A percentile compares a stretch with the other conserved stretches of the same genome.
Evolutionary conservation across 1,140 invertebrate genomes (phyloP).

Genomic region (Bombus superbus): DNA sequence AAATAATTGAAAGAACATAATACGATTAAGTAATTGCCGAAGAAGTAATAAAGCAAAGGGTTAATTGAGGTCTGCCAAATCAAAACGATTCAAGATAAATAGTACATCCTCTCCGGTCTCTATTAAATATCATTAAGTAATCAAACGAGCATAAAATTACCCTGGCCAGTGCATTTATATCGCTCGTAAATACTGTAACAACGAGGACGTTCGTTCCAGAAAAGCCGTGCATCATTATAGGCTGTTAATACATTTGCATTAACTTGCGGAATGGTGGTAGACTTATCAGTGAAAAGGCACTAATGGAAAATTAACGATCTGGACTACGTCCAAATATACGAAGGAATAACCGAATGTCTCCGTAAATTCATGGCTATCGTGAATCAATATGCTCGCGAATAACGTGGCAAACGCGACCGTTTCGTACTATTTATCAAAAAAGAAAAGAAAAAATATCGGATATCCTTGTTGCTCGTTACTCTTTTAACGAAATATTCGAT

Average conservation of each 20-base stretch:
- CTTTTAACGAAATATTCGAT: background rate
- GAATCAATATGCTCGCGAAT: conserved; percentile 12
- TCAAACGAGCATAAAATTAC: background rate
- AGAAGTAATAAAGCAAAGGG: too few species aligned
- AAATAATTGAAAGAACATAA: too few species aligned
- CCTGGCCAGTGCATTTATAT: background rate
- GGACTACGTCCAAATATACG: conserved; percentile 27
- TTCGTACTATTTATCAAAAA: background rate
- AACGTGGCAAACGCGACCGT: background rate
- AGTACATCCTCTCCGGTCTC: background rate
- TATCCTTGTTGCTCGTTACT: background rate
- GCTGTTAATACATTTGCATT: conserved; percentile 22
- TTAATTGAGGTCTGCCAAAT: too few species aligned
- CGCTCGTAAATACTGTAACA: conserved; percentile 6
- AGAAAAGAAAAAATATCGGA: background rate
- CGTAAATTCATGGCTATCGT: background rate
- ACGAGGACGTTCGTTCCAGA: background rate
- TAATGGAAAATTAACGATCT: conserved; percentile 54
- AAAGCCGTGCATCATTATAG: background rate
- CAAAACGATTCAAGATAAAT: too few species aligned
- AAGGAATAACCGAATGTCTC: conserved; percentile 6
- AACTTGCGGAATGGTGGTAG: background rate
- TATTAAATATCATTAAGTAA: background rate
- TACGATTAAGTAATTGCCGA: too few species aligned
- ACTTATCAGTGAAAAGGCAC: conserved; percentile 34